A percentile compares a stretch with the other conserved stretches of the same genome.
phyloP scores from a whole-genome alignment of 2,888 invertebrate genomes.

The Halictus ligatus region DNA sequence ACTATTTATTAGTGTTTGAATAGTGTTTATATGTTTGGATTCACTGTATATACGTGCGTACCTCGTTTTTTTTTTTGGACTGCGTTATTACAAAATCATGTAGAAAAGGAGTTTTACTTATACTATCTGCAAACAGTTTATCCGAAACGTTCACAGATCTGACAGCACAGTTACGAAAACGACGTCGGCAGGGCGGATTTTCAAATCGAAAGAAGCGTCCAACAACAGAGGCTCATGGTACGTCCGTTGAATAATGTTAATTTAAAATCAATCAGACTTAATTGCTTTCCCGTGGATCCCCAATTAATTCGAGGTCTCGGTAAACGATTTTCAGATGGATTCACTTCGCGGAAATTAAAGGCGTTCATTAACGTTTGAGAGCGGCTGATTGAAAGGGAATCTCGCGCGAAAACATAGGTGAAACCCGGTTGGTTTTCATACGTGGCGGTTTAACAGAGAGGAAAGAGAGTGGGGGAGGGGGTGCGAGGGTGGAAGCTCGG shows the following conservation, averaged over 20 bases:
- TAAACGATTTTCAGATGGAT: slow-evolving; percentile 38
- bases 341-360: slow-evolving; percentile 33
- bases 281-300: slow-evolving; percentile 26
- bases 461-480: background rate
- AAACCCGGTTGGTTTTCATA: slow-evolving; percentile 11
- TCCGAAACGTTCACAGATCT: background rate
- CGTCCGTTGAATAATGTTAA: slow-evolving; percentile 14
- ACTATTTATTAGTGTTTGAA: no score
- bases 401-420: background rate
- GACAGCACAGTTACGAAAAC: background rate
- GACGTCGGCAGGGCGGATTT: background rate
- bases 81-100: no score
- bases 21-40: no score
- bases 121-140: background rate
- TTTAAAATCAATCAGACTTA: slow-evolving; percentile 25
- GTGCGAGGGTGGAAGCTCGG: background rate
- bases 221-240: background rate
- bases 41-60: no score
- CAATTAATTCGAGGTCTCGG: slow-evolving; percentile 14
- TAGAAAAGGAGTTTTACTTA: no score
- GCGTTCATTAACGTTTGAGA: slow-evolving; percentile 31
- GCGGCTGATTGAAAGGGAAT: slow-evolving; percentile 9
- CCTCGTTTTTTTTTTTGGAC: no score
- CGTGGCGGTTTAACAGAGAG: slow-evolving; percentile 16
- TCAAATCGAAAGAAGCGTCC: background rate